phyloP scores from a whole-genome alignment of 2,888 invertebrate species.

The Iphiclides podalirius region DNA sequence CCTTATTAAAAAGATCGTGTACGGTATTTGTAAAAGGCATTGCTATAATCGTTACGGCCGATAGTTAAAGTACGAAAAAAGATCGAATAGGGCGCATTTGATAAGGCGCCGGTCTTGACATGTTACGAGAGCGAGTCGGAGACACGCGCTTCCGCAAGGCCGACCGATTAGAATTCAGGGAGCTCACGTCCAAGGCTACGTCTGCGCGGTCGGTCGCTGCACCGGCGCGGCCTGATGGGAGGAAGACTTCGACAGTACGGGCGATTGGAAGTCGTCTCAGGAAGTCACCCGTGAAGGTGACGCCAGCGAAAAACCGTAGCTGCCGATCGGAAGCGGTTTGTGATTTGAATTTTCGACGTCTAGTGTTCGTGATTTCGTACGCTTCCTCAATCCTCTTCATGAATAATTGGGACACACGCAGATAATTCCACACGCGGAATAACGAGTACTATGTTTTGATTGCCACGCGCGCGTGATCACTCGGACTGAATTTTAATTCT shows the following conservation, averaged over 20 bases:
- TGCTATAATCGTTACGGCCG: too few relatives aligned
- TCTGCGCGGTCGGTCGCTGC: constrained; percentile 71
- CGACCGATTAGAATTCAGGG: constrained; percentile 76
- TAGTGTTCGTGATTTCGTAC: constrained; percentile 45
- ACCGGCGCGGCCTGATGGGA: constrained; percentile 56
- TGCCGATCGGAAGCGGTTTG: constrained; percentile 67
- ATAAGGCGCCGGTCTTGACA: constrained; percentile 47
- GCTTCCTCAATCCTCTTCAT: constrained; percentile 53
- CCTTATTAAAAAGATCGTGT: too few relatives aligned
- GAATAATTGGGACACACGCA: constrained; percentile 42
- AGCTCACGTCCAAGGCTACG: constrained; percentile 76
- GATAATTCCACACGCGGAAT: constrained; percentile 14
- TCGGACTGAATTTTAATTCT: constrained; percentile 18
- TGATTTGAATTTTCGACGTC: constrained; percentile 68
- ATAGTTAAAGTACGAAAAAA: constrained; percentile 3
- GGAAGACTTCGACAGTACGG: constrained; percentile 63
- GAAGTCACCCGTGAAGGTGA: constrained; percentile 71
- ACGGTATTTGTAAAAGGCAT: too few relatives aligned
- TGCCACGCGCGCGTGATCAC: constrained; percentile 5
- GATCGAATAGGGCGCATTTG: constrained; percentile 39
- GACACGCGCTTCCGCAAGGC: constrained; percentile 78
- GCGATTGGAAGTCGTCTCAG: constrained; percentile 60
- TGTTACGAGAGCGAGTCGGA: constrained; percentile 65
- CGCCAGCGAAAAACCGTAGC: constrained; percentile 53
- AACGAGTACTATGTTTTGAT: constrained; percentile 16